These are phyloP conservation scores for Sphinx pinastri DNA, from an alignment of 2,888 invertebrate genomes.

Conservation along the genomic window DNA sequence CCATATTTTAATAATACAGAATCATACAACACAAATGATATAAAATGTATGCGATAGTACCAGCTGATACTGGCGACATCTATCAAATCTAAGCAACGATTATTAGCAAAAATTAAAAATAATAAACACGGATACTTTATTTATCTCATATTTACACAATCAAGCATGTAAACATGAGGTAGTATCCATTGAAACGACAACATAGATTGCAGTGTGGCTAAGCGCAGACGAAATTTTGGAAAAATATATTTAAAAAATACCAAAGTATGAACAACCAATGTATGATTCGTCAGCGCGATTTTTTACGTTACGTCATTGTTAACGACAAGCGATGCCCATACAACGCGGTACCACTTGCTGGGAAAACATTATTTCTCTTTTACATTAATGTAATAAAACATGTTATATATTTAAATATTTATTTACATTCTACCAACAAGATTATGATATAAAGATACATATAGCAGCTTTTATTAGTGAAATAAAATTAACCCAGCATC, in stretches of 20 bases:
- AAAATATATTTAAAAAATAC: constrained; percentile 5
- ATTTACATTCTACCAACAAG: not conserved
- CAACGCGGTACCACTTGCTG: constrained; percentile 65
- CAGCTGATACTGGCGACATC: not conserved
- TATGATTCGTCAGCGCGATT: constrained; percentile 49
- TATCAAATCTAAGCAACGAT: constrained; percentile 20
- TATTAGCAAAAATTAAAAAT: constrained; percentile 32
- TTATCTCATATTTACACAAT: constrained; percentile 17
- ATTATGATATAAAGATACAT: constrained; percentile 17
- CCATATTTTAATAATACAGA: too few relatives aligned
- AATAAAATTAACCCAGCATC: constrained; percentile 26
- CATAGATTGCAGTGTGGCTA: constrained; percentile 27
- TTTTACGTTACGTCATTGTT: constrained; percentile 67
- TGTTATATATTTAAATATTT: not conserved
- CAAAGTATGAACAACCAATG: constrained; percentile 26
- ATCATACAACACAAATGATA: not conserved
- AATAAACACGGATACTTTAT: constrained; percentile 13
- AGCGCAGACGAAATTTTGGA: constrained; percentile 28
- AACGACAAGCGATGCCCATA: constrained; percentile 83
- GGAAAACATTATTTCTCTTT: constrained; percentile 28
- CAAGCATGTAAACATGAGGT: constrained; percentile 20
- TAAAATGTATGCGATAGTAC: not conserved
- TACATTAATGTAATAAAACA: constrained; percentile 34
- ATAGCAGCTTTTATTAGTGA: not conserved
- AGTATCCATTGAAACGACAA: constrained; percentile 13